Conservation (phyloP, 2,113 vertebrate species). For the Pygathrix nemaeus region DNA sequence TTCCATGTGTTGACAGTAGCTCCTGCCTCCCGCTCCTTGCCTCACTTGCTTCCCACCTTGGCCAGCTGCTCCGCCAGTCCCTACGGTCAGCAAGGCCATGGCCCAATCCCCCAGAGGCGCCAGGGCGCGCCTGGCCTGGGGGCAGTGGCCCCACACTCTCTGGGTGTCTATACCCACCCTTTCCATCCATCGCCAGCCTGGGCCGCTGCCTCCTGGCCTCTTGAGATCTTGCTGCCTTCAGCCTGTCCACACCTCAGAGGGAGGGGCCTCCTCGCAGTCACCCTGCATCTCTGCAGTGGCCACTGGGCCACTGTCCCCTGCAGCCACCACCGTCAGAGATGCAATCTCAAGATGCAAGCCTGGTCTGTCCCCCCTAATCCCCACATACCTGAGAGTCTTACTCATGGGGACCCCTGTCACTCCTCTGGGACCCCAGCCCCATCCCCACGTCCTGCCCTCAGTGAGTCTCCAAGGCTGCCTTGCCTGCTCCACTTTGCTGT, state of each 20-base stretch:
- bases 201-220: neutral
- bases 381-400: neutral
- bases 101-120: neutral
- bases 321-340: neutral
- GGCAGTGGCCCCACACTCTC: neutral
- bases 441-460: fast-evolving
- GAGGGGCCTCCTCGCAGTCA: neutral
- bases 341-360: neutral
- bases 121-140: fast-evolving
- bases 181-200: neutral
- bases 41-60: neutral
- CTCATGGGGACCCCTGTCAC: neutral
- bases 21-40: neutral
- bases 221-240: neutral
- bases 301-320: fast-evolving
- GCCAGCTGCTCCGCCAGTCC: neutral
- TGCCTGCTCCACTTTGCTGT: too few species aligned
- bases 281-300: neutral
- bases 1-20: neutral
- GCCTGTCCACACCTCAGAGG: neutral
- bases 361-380: fast-evolving
- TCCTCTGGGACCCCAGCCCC: neutral
- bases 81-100: neutral
- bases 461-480: neutral
- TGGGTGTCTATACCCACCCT: neutral